Percentiles rank a stretch among this genome's conserved stretches.
Evolutionary conservation across 2,113 vertebrate species (phyloP).

Genomic region (Grammomys surdaster): DNA sequence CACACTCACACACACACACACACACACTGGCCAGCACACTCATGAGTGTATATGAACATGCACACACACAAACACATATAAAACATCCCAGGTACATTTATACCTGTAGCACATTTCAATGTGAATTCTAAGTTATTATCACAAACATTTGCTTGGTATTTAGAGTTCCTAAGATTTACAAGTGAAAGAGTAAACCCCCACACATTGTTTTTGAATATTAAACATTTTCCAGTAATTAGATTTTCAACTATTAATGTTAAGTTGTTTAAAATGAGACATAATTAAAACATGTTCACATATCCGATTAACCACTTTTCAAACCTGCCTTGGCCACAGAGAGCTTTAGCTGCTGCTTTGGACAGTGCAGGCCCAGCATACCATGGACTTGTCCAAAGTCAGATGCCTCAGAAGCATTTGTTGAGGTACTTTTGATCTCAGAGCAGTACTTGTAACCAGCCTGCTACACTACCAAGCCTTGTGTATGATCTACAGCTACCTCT

Average conservation of each 20-base stretch:
- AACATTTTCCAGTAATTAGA: neutral
- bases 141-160: neutral
- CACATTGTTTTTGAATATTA: neutral
- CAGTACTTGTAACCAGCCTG: neutral
- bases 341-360: too few species aligned
- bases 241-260: neutral
- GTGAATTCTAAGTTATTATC: neutral
- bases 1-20: neutral
- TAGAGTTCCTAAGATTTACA: neutral
- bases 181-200: neutral
- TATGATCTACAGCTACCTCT: neutral
- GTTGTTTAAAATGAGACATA: neutral
- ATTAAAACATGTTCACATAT: neutral
- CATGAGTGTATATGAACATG: neutral
- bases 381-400: neutral
- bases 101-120: neutral
- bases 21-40: neutral
- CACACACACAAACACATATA: neutral
- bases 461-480: too few species aligned
- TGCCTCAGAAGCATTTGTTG: neutral
- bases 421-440: neutral
- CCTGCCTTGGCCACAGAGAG: fast-evolving
- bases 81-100: neutral
- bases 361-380: fast-evolving
- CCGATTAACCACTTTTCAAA: neutral